phyloP scores from a whole-genome alignment of 2,113 vertebrate species.

The Geococcyx californianus region DNA sequence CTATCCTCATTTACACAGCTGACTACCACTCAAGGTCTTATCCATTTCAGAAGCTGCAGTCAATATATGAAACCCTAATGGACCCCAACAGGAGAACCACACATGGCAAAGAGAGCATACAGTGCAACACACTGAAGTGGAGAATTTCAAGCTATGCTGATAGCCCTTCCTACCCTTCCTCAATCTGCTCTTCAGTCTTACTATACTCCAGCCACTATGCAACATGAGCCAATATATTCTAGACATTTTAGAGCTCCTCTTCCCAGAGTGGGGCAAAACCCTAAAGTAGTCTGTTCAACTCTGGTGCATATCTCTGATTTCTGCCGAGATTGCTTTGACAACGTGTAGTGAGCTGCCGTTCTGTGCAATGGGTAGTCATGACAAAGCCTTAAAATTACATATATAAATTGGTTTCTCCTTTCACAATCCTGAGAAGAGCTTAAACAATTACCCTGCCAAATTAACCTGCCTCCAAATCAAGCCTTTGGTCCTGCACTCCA shows the following conservation, averaged over 20 bases:
- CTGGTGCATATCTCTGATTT: not conserved
- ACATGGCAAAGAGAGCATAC: not conserved
- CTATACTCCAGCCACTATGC: not conserved
- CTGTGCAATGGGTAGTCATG: not conserved
- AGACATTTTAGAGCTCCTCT: not conserved
- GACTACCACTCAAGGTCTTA: not conserved
- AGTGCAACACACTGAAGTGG: not conserved
- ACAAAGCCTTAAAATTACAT: not conserved
- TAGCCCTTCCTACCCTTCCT: not conserved
- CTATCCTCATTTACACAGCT: not conserved
- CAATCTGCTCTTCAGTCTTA: not conserved
- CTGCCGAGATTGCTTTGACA: not conserved
- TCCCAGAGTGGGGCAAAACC: not conserved
- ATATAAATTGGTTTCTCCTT: conserved; percentile 12
- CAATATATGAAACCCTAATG: not conserved
- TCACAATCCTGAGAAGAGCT: not conserved
- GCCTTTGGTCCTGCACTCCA: not conserved
- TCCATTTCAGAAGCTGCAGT: not conserved
- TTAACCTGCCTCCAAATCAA: conserved; percentile 24
- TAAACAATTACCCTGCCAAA: conserved; percentile 20
- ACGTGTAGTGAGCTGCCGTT: not conserved
- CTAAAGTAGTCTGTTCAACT: not conserved
- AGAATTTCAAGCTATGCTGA: not conserved
- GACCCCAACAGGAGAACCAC: not conserved
- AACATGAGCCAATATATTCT: not conserved